Evolutionary conservation across 2,888 invertebrate genomes (phyloP), one percentile per base, ranked within the genome.

Genomic region (Sinotaia quadrata): DNA sequence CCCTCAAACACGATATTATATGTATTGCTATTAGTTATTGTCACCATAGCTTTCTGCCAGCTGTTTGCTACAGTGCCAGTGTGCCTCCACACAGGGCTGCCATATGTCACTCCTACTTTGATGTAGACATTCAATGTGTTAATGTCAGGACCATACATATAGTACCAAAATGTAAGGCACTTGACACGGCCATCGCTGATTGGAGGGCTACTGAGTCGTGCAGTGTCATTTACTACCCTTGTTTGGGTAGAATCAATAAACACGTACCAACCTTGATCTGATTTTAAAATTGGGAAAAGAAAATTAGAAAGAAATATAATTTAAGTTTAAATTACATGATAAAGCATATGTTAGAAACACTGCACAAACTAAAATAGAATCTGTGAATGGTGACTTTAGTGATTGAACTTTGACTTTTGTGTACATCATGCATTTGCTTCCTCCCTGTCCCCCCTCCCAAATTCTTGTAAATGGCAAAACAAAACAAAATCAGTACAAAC

Each of bases 181-280:
- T 66, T 62, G 54, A 56, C 52, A 8, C n/a, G 49, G 12, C 75
- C 68, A n/a, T 65, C 41, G 54, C 75, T 78, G 24, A 84, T 81
- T 5, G 68, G 21, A 4, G 78, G 75, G 60, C 81, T 80, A 27
- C 76, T 58, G 18, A 92, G 87, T 69, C 90, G 85, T 0, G 92
- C 91, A 49, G 88, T 87, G 80, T 92, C 91, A 2, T 91, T 91
- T 1, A 91, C 90, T 71, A 89, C 79, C 52, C 91, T 85, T 0
- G 91, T 91, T 75, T 89, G 90, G 4, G 90, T 88, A 0, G 91
- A 90, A 81, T 92, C 91, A 49, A 92, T 91, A 82, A 85, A 92
- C 0, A 91, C 89, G 78, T 91, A 92, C 72, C 74, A 80, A 31
- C 83, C 82, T 72, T 72, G 29, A 41, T 57, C 76, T 77, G 65